phyloP scores from a whole-genome alignment of 2,797 vertebrate species.

The Argya squamiceps region DNA sequence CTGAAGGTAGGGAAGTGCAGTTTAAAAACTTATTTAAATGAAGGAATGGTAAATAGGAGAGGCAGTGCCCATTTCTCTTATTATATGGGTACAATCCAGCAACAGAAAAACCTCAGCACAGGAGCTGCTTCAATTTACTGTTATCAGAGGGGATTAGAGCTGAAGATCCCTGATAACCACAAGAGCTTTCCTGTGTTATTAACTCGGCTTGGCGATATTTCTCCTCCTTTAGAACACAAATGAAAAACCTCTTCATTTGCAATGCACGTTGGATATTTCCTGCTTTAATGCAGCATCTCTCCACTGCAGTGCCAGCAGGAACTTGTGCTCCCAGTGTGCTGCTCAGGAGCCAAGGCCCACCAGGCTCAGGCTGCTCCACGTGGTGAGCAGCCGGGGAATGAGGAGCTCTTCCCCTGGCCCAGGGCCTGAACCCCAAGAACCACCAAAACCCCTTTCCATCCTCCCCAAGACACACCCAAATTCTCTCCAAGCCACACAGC shows the following conservation, averaged over 20 bases:
- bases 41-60: constrained; percentile 37
- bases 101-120: constrained; percentile 25
- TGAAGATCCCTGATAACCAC: constrained; percentile 51
- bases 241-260: constrained; percentile 44
- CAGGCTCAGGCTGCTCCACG: rapidly evolving
- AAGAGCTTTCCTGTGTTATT: constrained; percentile 59
- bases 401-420: neutral
- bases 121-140: constrained; percentile 55
- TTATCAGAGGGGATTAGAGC: constrained; percentile 64
- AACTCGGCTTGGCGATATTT: constrained; percentile 1
- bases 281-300: constrained; percentile 26
- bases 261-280: neutral
- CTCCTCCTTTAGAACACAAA: constrained; percentile 32
- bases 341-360: neutral
- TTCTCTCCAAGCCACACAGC: too few relatives aligned
- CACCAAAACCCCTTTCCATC: too few relatives aligned
- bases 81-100: constrained; percentile 25
- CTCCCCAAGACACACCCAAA: too few relatives aligned
- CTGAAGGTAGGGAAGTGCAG: neutral
- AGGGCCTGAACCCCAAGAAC: neutral
- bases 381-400: neutral
- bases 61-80: constrained; percentile 31
- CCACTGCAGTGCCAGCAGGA: neutral
- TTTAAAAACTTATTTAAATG: constrained; percentile 55
- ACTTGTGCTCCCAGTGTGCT: neutral